Conservation (phyloP, 92 coral and sea anemone species). For the Parazoanthus darwini region DNA sequence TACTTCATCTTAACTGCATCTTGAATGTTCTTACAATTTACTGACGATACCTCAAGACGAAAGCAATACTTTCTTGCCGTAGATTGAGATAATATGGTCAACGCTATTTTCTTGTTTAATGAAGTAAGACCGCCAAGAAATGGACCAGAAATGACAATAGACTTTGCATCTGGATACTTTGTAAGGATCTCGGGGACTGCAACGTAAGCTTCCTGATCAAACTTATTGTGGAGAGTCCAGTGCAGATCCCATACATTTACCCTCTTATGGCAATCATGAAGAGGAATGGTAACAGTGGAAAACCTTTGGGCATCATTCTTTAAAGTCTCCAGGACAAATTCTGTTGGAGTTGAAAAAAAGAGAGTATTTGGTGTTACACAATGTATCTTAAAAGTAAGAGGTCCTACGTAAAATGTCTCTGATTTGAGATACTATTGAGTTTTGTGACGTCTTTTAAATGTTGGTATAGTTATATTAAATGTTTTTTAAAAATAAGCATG, state of each 20-base stretch:
- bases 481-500: no score
- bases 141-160: conserved; percentile 23
- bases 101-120: conserved; percentile 1
- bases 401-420: no score
- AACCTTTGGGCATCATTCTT: neutral
- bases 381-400: neutral
- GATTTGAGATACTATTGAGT: no score
- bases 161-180: conserved; percentile 7
- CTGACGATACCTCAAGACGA: conserved; percentile 10
- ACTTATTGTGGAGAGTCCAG: conserved; percentile 12
- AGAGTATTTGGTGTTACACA: neutral
- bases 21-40: neutral
- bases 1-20: conserved; percentile 16
- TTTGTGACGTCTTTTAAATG: no score
- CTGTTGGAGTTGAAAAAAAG: conserved; percentile 2
- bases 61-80: neutral
- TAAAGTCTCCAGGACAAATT: neutral
- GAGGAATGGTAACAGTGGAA: conserved; percentile 3
- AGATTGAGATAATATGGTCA: neutral
- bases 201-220: neutral
- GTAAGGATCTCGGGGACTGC: neutral
- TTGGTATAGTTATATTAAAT: no score
- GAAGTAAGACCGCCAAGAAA: conserved; percentile 22
- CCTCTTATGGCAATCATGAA: neutral
- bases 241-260: conserved; percentile 9